Conservation (phyloP, 2,113 vertebrate genomes). For the Periophthalmus modestus region DNA sequence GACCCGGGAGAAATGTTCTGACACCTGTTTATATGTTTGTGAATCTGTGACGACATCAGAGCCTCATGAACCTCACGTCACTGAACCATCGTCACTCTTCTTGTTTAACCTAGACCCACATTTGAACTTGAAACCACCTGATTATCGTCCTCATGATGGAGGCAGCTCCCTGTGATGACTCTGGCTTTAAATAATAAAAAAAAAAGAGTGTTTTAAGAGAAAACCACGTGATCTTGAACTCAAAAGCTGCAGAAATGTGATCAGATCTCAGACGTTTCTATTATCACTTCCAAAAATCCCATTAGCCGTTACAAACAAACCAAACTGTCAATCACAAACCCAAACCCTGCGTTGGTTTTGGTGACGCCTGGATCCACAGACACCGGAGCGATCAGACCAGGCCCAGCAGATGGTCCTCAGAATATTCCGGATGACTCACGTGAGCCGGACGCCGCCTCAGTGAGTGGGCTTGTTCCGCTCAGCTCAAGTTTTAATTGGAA, state of each 20-base stretch:
- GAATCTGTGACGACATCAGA: too few relatives aligned
- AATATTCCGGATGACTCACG: neutral
- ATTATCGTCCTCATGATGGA: too few relatives aligned
- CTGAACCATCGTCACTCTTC: too few relatives aligned
- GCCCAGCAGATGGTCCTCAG: conserved; percentile 5
- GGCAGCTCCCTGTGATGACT: too few relatives aligned
- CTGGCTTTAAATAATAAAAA: too few relatives aligned
- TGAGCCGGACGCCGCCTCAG: neutral
- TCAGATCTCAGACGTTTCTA: conserved; percentile 5
- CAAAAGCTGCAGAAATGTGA: neutral
- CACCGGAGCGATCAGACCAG: conserved; percentile 10
- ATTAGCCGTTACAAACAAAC: conserved; percentile 2
- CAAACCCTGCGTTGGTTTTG: neutral
- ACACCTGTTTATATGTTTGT: too few relatives aligned
- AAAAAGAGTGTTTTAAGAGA: too few relatives aligned
- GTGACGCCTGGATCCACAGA: neutral
- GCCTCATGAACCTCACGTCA: too few relatives aligned
- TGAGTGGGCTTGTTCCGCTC: neutral
- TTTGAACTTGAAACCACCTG: too few relatives aligned
- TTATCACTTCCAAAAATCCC: neutral
- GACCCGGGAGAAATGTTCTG: too few relatives aligned
- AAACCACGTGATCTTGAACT: neutral
- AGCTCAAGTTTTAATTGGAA: neutral
- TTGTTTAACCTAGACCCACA: too few relatives aligned
- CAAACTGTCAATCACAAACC: conserved; percentile 9